Percentiles rank a stretch among this genome's conserved stretches.
Conservation (phyloP, 2,113 vertebrate genomes). For the Perca schrenkii region DNA sequence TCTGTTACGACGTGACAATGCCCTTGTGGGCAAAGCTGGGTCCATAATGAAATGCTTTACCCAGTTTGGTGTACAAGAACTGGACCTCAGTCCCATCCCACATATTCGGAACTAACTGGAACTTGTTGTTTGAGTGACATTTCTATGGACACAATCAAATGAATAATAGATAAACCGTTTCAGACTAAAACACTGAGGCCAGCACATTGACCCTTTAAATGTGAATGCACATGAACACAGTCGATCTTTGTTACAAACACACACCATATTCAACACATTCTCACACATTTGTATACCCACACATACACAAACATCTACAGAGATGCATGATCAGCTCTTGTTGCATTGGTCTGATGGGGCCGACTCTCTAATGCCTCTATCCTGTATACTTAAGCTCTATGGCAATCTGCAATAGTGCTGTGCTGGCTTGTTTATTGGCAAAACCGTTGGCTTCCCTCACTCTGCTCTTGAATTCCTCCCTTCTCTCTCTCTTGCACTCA, state of each 20-base stretch:
- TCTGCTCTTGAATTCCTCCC: slow-evolving; percentile 37
- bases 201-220: background rate
- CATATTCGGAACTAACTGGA: background rate
- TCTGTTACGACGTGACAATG: too few species aligned
- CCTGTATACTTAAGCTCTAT: slow-evolving; percentile 69
- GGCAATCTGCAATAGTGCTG: slow-evolving; percentile 76
- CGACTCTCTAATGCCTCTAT: slow-evolving; percentile 64
- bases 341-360: slow-evolving; percentile 55
- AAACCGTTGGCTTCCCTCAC: slow-evolving; percentile 63
- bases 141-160: background rate
- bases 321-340: slow-evolving; percentile 67
- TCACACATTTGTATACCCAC: background rate
- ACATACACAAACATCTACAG: slow-evolving; percentile 34
- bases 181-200: background rate
- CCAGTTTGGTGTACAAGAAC: background rate
- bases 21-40: too few species aligned
- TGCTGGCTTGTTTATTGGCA: slow-evolving; percentile 74
- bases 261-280: background rate
- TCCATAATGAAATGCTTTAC: background rate
- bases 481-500: background rate
- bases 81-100: background rate
- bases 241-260: background rate
- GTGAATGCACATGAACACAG: background rate
- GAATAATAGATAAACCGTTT: background rate
- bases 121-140: background rate